Evolutionary conservation across 2,113 vertebrate genomes (phyloP).

Genomic region (Lycaon pictus): DNA sequence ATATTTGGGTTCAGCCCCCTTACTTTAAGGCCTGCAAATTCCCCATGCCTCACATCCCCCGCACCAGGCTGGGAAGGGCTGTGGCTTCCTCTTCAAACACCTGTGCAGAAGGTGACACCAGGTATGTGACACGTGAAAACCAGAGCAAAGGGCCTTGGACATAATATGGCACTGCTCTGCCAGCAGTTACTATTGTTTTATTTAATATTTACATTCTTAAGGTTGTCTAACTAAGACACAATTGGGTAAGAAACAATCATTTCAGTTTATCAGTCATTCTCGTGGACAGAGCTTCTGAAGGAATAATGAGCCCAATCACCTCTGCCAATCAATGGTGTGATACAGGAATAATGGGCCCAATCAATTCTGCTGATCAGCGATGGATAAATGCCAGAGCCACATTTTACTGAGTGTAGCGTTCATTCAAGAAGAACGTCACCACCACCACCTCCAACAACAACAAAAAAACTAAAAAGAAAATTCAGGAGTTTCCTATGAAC

Average conservation of each 20-base stretch:
- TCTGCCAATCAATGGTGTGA: not conserved
- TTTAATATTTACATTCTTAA: not conserved
- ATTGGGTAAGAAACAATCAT: not conserved
- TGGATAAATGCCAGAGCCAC: not conserved
- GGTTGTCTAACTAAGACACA: not conserved
- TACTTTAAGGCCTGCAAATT: not conserved
- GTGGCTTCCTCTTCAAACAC: not conserved
- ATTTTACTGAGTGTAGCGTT: not conserved
- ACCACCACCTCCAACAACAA: not conserved
- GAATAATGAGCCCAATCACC: not conserved
- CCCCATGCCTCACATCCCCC: not conserved
- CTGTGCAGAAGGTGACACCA: accelerated
- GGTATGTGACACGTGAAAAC: accelerated
- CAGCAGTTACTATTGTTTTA: not conserved
- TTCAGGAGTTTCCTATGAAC: not conserved
- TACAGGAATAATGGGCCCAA: not conserved
- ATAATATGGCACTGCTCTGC: not conserved
- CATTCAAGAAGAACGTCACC: not conserved
- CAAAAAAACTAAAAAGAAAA: not conserved
- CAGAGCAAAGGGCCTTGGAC: not conserved
- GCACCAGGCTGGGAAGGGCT: not conserved
- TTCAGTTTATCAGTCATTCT: not conserved
- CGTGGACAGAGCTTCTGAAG: not conserved
- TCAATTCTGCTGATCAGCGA: not conserved
- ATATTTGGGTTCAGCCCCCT: not conserved